Evolutionary conservation across 2,113 vertebrate genomes (phyloP), one percentile per base, ranked within the genome.

Genomic region (Oncorhynchus keta): DNA sequence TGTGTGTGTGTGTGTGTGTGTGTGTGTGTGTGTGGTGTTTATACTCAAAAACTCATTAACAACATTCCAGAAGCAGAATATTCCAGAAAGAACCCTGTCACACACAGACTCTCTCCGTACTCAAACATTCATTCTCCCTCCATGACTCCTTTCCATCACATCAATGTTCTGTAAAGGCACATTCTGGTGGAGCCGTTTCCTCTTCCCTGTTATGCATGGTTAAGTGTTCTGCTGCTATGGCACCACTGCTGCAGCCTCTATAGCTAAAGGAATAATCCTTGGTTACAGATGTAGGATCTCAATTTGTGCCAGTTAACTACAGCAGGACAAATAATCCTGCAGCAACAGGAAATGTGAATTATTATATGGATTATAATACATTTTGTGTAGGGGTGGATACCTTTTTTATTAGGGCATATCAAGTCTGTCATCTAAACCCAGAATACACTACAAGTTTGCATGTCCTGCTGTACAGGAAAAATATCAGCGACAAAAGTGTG

Each of bases 221-320:
- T 76, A 74, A 72, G 61, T 76, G 74, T 74, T 85, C 55, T 77
- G 79, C 75, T 69, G 77, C 75, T 69, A 70, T 78, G 76, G 68
- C 57, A 76, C 77, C 57, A 77, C 76, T 82, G 82, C 77, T 48
- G 79, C 51, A 49, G 61, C 82, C 62, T 77, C 87, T 35, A 68
- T 45, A n/a, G 82, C 83, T 80, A 86, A 77, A 85, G 62, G 76
- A 73, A 80, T 89, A 87, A 90, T 91, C 88, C 79, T 83, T n/a
- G 16, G 79, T 88, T 87, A 45, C 39, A 45, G 9, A 45, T 45
- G 39, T 45, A 45, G 9, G 39, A 45, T 45, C 39, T 45, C 11
- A 45, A 45, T 45, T 45, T 45, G 39, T 11, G 39, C 39, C 39
- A 45, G 9, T 45, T 11, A 9, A 2, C 8, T 45, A 45, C 39